phyloP scores from a whole-genome alignment of 2,113 vertebrate species.

The Sturnira hondurensis region DNA sequence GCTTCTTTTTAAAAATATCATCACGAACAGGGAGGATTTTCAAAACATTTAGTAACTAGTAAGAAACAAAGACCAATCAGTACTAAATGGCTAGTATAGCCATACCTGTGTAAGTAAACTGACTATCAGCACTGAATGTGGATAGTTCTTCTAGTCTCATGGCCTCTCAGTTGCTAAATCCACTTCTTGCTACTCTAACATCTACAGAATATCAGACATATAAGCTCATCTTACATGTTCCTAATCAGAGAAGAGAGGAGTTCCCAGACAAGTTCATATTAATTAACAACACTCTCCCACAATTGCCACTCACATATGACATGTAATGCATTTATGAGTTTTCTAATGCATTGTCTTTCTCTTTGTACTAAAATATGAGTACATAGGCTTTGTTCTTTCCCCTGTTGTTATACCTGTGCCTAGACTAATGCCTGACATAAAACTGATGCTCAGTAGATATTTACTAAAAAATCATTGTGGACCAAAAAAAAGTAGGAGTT shows the following conservation, averaged over 20 bases:
- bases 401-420: not conserved
- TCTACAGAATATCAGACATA: too few species aligned
- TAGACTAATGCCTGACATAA: not conserved
- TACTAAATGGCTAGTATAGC: not conserved
- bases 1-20: not conserved
- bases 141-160: not conserved
- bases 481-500: not conserved
- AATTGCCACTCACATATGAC: not conserved
- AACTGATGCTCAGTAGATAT: not conserved
- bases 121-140: not conserved
- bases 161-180: not conserved
- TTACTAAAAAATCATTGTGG: not conserved
- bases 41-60: not conserved
- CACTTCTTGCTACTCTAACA: not conserved
- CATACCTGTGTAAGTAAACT: not conserved
- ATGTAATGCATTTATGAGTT: not conserved
- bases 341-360: not conserved
- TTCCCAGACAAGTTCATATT: not conserved
- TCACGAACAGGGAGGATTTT: not conserved
- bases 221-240: not conserved
- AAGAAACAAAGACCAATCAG: not conserved
- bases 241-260: not conserved
- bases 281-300: not conserved
- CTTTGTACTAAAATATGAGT: not conserved
- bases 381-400: not conserved